phyloP scores from a whole-genome alignment of 1,140 invertebrate genomes.

The Zaprionus africanus region DNA sequence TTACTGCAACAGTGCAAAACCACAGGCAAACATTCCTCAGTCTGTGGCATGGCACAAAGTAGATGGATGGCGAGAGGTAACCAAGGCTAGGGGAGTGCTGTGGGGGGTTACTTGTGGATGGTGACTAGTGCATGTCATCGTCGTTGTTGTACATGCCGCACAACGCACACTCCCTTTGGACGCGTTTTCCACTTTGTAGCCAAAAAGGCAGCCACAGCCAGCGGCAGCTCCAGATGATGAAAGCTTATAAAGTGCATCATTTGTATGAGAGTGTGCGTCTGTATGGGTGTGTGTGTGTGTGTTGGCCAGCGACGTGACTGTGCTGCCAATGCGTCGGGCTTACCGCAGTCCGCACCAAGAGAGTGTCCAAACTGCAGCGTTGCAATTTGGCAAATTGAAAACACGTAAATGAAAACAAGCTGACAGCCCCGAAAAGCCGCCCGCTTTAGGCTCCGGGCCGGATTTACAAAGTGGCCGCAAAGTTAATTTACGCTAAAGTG shows the following conservation, averaged over 20 bases:
- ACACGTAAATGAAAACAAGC: slow-evolving; percentile 56
- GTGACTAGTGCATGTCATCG: slow-evolving; percentile 59
- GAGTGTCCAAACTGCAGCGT: slow-evolving; percentile 60
- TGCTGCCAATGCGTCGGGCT: slow-evolving; percentile 51
- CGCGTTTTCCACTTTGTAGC: slow-evolving; percentile 63
- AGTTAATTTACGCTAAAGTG: slow-evolving; percentile 66
- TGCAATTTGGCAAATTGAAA: slow-evolving; percentile 79
- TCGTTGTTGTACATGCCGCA: slow-evolving; percentile 51
- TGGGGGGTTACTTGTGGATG: slow-evolving; percentile 3
- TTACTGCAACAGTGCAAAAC: slow-evolving; percentile 46
- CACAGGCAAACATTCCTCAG: slow-evolving; percentile 30
- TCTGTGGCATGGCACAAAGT: neutral
- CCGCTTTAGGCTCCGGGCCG: slow-evolving; percentile 4
- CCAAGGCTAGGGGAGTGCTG: neutral
- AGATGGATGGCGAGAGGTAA: neutral
- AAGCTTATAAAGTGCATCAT: slow-evolving; percentile 65
- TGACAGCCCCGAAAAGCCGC: slow-evolving; percentile 29
- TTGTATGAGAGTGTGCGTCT: slow-evolving; percentile 22
- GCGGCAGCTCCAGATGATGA: slow-evolving; percentile 38
- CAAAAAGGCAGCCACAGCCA: slow-evolving; percentile 52
- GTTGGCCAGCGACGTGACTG: slow-evolving; percentile 57
- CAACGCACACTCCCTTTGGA: slow-evolving; percentile 53
- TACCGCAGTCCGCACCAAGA: slow-evolving; percentile 9
- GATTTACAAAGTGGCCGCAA: slow-evolving; percentile 61
- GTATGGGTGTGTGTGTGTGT: slow-evolving; percentile 15